Conservation (phyloP, 2,888 invertebrate species). For the Platycheirus albimanus region DNA sequence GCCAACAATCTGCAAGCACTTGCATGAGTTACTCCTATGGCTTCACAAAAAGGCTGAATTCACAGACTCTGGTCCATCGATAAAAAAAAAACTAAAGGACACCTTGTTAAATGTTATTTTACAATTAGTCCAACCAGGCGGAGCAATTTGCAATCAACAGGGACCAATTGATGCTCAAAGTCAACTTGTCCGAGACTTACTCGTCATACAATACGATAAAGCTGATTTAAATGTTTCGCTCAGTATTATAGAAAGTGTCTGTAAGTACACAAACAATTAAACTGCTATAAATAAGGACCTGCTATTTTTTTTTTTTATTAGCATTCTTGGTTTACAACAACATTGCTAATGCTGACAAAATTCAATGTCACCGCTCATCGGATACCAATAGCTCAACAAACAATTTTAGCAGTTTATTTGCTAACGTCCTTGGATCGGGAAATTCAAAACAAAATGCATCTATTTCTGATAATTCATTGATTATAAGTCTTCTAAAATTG, state of each 20-base stretch:
- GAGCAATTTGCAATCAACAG: conserved; percentile 86
- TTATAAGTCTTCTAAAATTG: conserved; percentile 88
- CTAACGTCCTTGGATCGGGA: conserved; percentile 87
- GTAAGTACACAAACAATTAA: no score
- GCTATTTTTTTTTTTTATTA: conserved; percentile 75
- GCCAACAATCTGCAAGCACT: conserved; percentile 88
- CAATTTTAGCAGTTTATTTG: conserved; percentile 90
- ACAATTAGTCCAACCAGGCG: conserved; percentile 88
- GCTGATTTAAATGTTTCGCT: conserved; percentile 88
- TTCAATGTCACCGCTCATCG: conserved; percentile 84
- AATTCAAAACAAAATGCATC: conserved; percentile 86
- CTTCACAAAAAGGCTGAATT: conserved; percentile 87
- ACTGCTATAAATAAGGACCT: no score
- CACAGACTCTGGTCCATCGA: conserved; percentile 81
- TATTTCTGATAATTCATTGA: conserved; percentile 88
- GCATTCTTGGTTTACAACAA: conserved; percentile 84
- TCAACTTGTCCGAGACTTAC: conserved; percentile 87
- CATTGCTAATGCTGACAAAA: conserved; percentile 84
- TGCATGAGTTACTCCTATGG: conserved; percentile 88
- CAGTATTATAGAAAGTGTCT: conserved; percentile 89
- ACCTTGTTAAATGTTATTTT: conserved; percentile 88
- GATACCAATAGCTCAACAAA: conserved; percentile 84
- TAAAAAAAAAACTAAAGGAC: conserved; percentile 84
- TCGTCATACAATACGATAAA: conserved; percentile 85
- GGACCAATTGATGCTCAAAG: conserved; percentile 90